Evolutionary conservation across 2,797 vertebrate genomes (phyloP).

Genomic region (Cynodonichthys magdalenae): DNA sequence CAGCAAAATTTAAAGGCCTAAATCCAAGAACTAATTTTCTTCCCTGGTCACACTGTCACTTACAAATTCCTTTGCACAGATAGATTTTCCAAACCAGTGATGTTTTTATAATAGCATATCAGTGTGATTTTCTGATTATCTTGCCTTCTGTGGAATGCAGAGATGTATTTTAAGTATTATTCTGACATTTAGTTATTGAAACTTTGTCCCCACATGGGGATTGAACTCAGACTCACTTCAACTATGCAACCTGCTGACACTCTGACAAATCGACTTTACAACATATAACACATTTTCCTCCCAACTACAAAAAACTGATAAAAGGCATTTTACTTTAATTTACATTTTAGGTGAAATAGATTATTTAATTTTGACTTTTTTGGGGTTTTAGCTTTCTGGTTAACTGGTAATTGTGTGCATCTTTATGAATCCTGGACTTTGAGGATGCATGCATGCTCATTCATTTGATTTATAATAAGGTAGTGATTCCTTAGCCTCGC

Average conservation of each 20-base stretch:
- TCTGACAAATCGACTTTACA: slow-evolving; percentile 2
- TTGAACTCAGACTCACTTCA: slow-evolving; percentile 8
- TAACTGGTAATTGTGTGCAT: slow-evolving; percentile 27
- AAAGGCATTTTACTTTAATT: background rate
- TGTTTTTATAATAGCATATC: slow-evolving; percentile 22
- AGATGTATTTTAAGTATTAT: slow-evolving; percentile 23
- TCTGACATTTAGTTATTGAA: slow-evolving; percentile 28
- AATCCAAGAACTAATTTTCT: background rate
- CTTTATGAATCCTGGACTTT: slow-evolving; percentile 23
- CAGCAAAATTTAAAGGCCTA: background rate
- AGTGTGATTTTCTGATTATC: slow-evolving; percentile 33
- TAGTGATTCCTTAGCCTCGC: slow-evolving; percentile 46
- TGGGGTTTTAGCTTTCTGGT: too few relatives aligned
- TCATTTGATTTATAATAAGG: slow-evolving; percentile 43
- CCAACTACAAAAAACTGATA: background rate
- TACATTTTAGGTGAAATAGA: background rate
- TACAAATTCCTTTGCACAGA: slow-evolving; percentile 15
- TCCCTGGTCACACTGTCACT: slow-evolving; percentile 4
- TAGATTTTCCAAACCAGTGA: slow-evolving; percentile 21
- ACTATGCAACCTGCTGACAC: slow-evolving; percentile 15
- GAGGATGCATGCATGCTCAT: slow-evolving; percentile 13
- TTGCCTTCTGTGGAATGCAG: slow-evolving; percentile 27
- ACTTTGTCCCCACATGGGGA: slow-evolving; percentile 13
- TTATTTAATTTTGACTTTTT: too few relatives aligned
- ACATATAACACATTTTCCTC: background rate